These are phyloP conservation scores for Keiferia lycopersicella DNA, from an alignment of 2,888 invertebrate genomes.

Conservation along the genomic window DNA sequence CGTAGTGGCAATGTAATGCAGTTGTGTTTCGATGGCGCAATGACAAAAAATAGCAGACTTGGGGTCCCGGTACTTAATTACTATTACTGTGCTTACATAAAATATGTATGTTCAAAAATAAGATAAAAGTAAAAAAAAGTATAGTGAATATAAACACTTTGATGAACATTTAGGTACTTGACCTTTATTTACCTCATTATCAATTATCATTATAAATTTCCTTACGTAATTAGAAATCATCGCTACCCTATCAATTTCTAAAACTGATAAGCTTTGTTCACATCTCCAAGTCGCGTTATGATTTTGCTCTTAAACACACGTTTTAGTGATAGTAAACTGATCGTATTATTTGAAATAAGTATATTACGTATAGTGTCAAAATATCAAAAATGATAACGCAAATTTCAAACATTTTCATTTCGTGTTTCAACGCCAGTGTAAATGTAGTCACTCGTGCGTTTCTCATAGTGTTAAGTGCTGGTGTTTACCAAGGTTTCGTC, in stretches of 20 bases:
- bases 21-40: too few relatives aligned
- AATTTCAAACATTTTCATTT: conserved; percentile 43
- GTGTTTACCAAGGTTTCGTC: conserved; percentile 66
- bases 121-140: too few relatives aligned
- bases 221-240: background rate
- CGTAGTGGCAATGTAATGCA: too few relatives aligned
- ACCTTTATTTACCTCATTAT: too few relatives aligned
- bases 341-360: too few relatives aligned
- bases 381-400: conserved; percentile 44
- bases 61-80: too few relatives aligned
- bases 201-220: background rate
- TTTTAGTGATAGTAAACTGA: conserved; percentile 6
- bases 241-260: background rate
- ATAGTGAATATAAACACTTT: too few relatives aligned
- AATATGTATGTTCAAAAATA: too few relatives aligned
- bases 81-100: too few relatives aligned
- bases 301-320: conserved; percentile 13
- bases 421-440: conserved; percentile 54
- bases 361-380: background rate
- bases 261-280: conserved; percentile 5
- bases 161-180: too few relatives aligned
- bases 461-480: conserved; percentile 61
- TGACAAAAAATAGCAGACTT: too few relatives aligned
- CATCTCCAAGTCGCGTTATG: background rate
- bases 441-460: conserved; percentile 58